phyloP scores from a whole-genome alignment of 2,113 vertebrate species.

The Morone saxatilis region DNA sequence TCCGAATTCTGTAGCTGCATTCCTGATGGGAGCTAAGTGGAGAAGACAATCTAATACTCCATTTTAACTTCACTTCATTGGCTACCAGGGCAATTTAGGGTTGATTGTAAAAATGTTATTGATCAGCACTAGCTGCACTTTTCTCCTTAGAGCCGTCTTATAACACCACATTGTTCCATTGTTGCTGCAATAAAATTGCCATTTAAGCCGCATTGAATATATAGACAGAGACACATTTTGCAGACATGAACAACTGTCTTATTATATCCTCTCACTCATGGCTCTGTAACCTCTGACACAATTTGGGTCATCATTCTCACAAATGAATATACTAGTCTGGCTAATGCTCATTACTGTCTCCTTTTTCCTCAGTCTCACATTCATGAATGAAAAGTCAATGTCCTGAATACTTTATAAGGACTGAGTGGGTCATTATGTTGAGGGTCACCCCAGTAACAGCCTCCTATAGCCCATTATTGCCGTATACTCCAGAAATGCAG shows the following conservation, averaged over 20 bases:
- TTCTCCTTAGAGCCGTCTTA: slow-evolving; percentile 49
- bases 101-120: slow-evolving; percentile 74
- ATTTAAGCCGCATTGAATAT: slow-evolving; percentile 47
- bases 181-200: slow-evolving; percentile 52
- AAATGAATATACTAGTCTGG: slow-evolving; percentile 62
- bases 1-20: slow-evolving; percentile 30
- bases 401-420: slow-evolving; percentile 68
- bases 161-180: slow-evolving; percentile 48
- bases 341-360: slow-evolving; percentile 68
- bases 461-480: slow-evolving; percentile 53
- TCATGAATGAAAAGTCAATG: slow-evolving; percentile 68
- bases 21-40: slow-evolving; percentile 38
- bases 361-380: slow-evolving; percentile 40
- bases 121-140: slow-evolving; percentile 66
- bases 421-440: slow-evolving; percentile 59
- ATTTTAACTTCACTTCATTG: slow-evolving; percentile 62
- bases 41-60: slow-evolving; percentile 55
- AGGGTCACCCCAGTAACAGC: slow-evolving; percentile 59
- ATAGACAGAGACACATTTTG: slow-evolving; percentile 45
- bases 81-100: slow-evolving; percentile 54
- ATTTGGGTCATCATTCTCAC: slow-evolving; percentile 55
- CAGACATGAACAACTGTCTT: slow-evolving; percentile 39
- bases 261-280: slow-evolving; percentile 44
- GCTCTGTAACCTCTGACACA: slow-evolving; percentile 57
- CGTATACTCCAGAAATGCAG: slow-evolving; percentile 29